Evolutionary conservation across 2,888 invertebrate species (phyloP), one percentile per base, ranked within the genome.

Genomic region (Baccha elongata): DNA sequence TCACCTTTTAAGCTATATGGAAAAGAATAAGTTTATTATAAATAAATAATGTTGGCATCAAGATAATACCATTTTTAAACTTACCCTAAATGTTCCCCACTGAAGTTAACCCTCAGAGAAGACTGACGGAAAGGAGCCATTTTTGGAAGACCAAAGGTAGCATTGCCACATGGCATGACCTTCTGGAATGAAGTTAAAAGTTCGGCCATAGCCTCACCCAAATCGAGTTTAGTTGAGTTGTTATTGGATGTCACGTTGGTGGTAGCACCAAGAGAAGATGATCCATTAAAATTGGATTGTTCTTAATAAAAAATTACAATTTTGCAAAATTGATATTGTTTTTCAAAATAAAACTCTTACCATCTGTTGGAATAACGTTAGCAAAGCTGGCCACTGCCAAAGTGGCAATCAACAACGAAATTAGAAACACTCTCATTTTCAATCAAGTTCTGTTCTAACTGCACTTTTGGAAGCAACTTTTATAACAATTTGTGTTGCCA

Each of bases 91-190:
- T 62, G 58, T 1, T 68, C 64, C 8, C 44, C 23, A 3, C 6
- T 17, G 32, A 64, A 23, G 7, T 55, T 15, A 7, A 83, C n/a
- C 3, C 37, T 23, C 2, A 64, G 0, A 0, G 50, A 26, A 10
- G 53, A 35, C 3, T 58, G 1, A n/a, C 78, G 58, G 17, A 85
- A 35, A 0, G 88, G 88, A 1, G 86, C 87, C 76, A 88, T 32
- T 3, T 69, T 73, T 0, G 88, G 88, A 11, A 89, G 83, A 0
- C 79, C 50, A 7, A 86, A 42, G 0, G 81, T 21, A 0, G 86
- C 32, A 68, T 85, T 87, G 35, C 89, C 88, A 53, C 88, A 89
- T 10, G 88, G 88, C 75, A 88, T 85, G 13, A 88, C 85, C 1
- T 80, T 83, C 50, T 86, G 84, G 55, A 86, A 85, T 6, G 88